These are phyloP conservation scores for Linyphia triangularis DNA, from an alignment of 2,888 invertebrate genomes.

Conservation along the genomic window DNA sequence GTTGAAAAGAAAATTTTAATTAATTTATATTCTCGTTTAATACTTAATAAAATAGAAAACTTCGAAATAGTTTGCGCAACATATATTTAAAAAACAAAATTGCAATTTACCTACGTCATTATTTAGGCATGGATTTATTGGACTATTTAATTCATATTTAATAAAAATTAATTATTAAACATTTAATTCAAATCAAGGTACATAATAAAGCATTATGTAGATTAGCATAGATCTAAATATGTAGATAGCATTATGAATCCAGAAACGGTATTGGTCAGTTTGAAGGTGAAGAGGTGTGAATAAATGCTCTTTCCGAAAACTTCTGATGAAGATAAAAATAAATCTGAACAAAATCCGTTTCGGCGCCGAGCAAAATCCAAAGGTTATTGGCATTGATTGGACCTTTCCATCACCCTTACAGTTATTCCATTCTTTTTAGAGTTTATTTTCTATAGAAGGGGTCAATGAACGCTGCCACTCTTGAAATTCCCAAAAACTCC, in stretches of 20 bases:
- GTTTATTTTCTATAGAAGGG: conserved; percentile 18
- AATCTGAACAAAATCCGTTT: not conserved
- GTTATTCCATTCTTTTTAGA: not conserved
- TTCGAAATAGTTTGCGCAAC: no score
- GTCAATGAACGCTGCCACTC: conserved; percentile 15
- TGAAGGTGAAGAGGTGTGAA: not conserved
- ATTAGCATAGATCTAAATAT: no score
- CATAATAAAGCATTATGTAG: no score
- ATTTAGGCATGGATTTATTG: no score
- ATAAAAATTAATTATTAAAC: no score
- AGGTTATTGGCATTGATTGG: conserved; percentile 42
- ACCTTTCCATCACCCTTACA: not conserved
- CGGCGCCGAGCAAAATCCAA: not conserved
- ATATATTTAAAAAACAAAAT: no score
- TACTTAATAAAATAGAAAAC: no score
- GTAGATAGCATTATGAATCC: not conserved
- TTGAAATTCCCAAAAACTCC: not conserved
- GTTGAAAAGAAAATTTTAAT: no score
- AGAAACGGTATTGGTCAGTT: not conserved
- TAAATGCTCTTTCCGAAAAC: not conserved
- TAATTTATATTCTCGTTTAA: no score
- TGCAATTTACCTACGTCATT: no score
- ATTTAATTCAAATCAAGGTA: no score
- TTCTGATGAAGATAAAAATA: not conserved
- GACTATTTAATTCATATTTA: no score